Percentiles rank a stretch among this genome's conserved stretches.
These are phyloP conservation scores for Notamacropus eugenii DNA, from an alignment of 2,797 vertebrate genomes.

Conservation along the genomic window DNA sequence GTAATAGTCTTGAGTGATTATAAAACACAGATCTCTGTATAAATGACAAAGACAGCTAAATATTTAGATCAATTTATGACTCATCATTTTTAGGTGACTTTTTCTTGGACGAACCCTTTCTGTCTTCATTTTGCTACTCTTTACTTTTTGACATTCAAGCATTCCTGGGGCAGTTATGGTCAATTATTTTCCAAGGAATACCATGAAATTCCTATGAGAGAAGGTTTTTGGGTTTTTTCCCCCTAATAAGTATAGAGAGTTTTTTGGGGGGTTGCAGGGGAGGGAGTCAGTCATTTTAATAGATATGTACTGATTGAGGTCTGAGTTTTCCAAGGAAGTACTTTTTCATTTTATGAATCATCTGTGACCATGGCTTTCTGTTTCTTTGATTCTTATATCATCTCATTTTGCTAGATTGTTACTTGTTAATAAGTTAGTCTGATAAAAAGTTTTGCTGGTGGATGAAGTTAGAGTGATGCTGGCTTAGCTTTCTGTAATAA, in stretches of 20 bases:
- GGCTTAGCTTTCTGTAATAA: not conserved
- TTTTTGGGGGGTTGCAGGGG: not conserved
- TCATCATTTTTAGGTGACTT: not conserved
- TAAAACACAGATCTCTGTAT: conserved; percentile 56
- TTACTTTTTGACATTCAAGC: not conserved
- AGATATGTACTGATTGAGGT: not conserved
- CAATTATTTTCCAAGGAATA: conserved; percentile 21
- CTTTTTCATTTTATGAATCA: conserved; percentile 10
- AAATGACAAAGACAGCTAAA: conserved; percentile 71
- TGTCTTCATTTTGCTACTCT: not conserved
- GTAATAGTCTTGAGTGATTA: conserved; percentile 62
- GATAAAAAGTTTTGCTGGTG: not conserved
- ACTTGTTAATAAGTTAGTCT: not conserved
- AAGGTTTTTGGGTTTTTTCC: not conserved
- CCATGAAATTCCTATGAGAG: conserved; percentile 2
- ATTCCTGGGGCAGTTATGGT: not conserved
- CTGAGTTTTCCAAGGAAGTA: not conserved
- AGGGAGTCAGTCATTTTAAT: conserved; percentile 3
- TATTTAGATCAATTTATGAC: conserved; percentile 65
- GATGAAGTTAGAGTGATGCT: not conserved
- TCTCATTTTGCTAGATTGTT: not conserved
- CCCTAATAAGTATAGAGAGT: not conserved
- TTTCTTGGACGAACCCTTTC: not conserved
- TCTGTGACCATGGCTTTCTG: conserved; percentile 2
- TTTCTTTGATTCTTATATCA: conserved; percentile 12